A percentile compares a stretch with the other conserved stretches of the same genome.
Conservation (phyloP, 2,888 invertebrate genomes). For the Cantharis flavilabris region DNA sequence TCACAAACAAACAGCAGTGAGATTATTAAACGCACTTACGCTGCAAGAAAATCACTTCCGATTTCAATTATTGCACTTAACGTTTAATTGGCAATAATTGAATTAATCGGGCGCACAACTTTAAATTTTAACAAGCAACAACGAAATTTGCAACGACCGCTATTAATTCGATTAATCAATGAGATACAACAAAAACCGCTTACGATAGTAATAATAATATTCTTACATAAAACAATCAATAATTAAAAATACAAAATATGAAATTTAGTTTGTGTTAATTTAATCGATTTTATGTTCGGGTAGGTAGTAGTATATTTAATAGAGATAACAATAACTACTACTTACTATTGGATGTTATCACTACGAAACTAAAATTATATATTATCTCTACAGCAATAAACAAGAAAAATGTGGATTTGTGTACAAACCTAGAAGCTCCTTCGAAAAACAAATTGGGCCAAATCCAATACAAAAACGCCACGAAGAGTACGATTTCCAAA, state of each 20-base stretch:
- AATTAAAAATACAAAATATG: neutral
- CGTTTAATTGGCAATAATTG: neutral
- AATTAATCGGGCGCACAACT: neutral
- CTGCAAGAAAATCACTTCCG: neutral
- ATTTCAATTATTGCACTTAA: neutral
- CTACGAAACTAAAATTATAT: neutral
- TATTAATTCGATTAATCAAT: neutral
- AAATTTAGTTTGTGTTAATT: neutral
- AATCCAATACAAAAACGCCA: constrained; percentile 47
- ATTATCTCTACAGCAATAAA: neutral
- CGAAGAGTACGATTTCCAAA: constrained; percentile 46
- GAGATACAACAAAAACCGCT: neutral
- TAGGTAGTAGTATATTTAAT: neutral
- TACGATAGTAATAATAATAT: neutral
- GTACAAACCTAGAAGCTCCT: constrained; percentile 44
- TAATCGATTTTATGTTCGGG: neutral
- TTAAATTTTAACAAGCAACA: neutral
- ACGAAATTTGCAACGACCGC: neutral
- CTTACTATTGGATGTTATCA: neutral
- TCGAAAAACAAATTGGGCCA: constrained; percentile 48
- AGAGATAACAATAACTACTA: neutral
- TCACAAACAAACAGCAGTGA: too few species aligned
- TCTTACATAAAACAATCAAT: neutral
- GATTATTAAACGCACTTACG: neutral
- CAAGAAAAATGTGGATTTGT: neutral